Percentiles rank a stretch among this genome's conserved stretches.
Conservation (phyloP, 2,797 vertebrate genomes). For the Bufotes viridis region DNA sequence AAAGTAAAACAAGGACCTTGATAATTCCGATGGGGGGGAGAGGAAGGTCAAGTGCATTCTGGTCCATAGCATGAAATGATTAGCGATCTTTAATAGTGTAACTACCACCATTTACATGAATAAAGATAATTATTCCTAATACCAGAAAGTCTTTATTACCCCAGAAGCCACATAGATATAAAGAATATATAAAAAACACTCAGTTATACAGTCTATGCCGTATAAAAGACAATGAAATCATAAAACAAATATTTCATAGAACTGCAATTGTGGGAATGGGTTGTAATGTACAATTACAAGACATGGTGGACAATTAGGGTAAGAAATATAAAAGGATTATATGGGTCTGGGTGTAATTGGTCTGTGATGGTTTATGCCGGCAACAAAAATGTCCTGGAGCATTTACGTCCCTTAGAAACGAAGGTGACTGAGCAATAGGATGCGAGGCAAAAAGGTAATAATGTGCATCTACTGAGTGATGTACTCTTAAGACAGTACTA, state of each 20-base stretch:
- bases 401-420: neutral
- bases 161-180: constrained; percentile 33
- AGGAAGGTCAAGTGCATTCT: constrained; percentile 45
- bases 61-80: constrained; percentile 32
- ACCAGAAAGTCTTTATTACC: constrained; percentile 23
- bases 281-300: constrained; percentile 29
- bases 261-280: constrained; percentile 12
- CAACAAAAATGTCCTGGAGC: constrained; percentile 17
- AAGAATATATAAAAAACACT: constrained; percentile 44
- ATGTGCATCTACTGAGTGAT: neutral
- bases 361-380: neutral
- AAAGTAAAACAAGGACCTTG: constrained; percentile 50
- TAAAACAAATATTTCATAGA: constrained; percentile 39
- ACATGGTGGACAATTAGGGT: constrained; percentile 26
- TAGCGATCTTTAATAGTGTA: constrained; percentile 41
- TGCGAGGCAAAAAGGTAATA: neutral
- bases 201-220: constrained; percentile 22
- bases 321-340: neutral
- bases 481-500: neutral
- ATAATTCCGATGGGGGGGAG: constrained; percentile 5
- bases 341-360: constrained; percentile 6
- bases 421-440: constrained; percentile 2
- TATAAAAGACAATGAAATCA: constrained; percentile 34
- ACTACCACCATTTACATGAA: constrained; percentile 41
- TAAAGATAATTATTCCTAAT: constrained; percentile 48